Evolutionary conservation across 2,113 vertebrate genomes (phyloP).

Genomic region (Tachycineta bicolor): DNA sequence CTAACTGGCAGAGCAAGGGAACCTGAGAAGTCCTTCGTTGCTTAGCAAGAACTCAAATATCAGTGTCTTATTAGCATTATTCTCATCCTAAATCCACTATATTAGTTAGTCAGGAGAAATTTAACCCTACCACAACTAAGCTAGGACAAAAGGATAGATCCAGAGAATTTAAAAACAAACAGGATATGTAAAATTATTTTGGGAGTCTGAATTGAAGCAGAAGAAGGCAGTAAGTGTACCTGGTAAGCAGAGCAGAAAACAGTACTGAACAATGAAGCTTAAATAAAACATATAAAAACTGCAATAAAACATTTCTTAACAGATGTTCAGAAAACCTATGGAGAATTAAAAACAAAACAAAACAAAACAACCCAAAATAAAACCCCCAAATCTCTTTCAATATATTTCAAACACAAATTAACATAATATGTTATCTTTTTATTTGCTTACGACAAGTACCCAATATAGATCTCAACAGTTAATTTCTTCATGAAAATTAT

Average conservation of each 20-base stretch:
- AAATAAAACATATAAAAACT: background rate
- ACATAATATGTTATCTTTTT: background rate
- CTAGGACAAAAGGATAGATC: background rate
- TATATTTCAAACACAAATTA: background rate
- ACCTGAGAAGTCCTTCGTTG: background rate
- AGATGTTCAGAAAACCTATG: background rate
- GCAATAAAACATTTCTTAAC: background rate
- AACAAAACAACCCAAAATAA: background rate
- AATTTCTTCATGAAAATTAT: background rate
- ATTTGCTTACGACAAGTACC: background rate
- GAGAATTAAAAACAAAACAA: background rate
- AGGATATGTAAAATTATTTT: background rate
- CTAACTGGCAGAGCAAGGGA: background rate
- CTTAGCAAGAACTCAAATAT: background rate
- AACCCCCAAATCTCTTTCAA: background rate
- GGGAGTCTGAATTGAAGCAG: background rate
- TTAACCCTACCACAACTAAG: background rate
- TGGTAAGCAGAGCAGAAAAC: background rate
- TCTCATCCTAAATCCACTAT: background rate
- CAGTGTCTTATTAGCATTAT: background rate
- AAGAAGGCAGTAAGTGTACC: background rate
- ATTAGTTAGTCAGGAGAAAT: background rate
- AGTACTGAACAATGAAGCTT: background rate
- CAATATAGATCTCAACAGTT: background rate
- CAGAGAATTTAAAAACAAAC: background rate